Evolutionary conservation across 2,797 vertebrate species (phyloP).

Genomic region (Erithacus rubecula): DNA sequence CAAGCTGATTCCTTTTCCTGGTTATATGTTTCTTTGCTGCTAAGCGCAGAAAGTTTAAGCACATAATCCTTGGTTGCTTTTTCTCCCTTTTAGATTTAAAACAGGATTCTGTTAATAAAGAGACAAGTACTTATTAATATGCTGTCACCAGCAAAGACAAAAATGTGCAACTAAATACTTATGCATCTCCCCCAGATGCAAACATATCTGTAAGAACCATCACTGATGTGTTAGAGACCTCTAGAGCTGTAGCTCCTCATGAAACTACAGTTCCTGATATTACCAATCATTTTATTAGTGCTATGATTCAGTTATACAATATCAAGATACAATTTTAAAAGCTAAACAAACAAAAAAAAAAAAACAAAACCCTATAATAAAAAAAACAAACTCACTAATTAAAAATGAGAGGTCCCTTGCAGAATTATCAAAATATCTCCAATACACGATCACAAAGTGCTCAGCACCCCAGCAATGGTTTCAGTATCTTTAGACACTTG

Average conservation of each 20-base stretch:
- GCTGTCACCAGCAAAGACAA: neutral
- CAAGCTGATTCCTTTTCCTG: neutral
- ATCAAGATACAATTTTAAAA: neutral
- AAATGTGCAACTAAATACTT: neutral
- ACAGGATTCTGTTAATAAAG: neutral
- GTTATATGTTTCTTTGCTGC: neutral
- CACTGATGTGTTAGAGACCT: constrained; percentile 52
- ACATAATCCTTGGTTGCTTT: neutral
- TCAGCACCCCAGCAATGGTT: neutral
- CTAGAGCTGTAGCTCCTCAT: constrained; percentile 38
- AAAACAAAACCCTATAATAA: neutral
- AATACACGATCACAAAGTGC: neutral
- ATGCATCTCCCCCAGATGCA: constrained; percentile 7
- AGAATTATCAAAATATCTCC: neutral
- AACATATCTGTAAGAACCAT: neutral
- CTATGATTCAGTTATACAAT: neutral
- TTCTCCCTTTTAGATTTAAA: neutral
- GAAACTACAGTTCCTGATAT: neutral
- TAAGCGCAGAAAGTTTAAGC: neutral
- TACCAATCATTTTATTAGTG: neutral
- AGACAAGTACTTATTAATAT: neutral
- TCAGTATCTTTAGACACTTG: neutral
- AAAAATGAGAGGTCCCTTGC: neutral
- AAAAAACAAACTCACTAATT: neutral
- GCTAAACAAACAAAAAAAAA: neutral